Base-by-base conservation (phyloP, 2,797 vertebrate species). In the Galago senegalensis region DNA sequence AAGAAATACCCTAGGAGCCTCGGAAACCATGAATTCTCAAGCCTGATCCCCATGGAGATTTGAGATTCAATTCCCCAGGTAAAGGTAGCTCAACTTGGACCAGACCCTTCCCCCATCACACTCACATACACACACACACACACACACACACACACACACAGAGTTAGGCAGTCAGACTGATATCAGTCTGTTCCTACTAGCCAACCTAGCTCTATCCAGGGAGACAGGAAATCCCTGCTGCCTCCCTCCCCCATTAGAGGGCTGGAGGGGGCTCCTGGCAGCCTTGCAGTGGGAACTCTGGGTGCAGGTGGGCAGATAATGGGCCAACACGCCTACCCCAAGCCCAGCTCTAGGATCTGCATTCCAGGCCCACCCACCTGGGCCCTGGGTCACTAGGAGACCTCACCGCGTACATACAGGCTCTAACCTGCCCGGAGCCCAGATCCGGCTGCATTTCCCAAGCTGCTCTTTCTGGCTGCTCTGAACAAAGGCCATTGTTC, bases 301-400 rank as follows among this genome's bases (percentile, higher is more conserved):
- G 70, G 56, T 29, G 12, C 75, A 82, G 56, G 87, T 91, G 75
- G 70, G 49, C 61, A 87, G 73, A 87, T 43, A 88, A 94, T 82
- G 81, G 25, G 63, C 69, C 82, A 18, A 76, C 87, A 91, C 76
- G 25, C 65, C 79, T 14, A 53, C 49, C 40, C 86, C 91, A 91
- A n/a, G 87, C 43, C 76, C 83, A 6, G 40, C 60, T 49, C 8
- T 18, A 5, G 25, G 31, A 16, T 92, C 94, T 69, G 67, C 94
- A 96, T 97, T 96, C 95, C 94, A 94, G 94, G 96, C 95, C 95
- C 95, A 97, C 97, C 97, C 97, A 97, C 95, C 95, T 69, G 89
- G 88, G 89, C 87, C 83, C 82, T 70, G 72, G 97, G 96, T 97
- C 97, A 96, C 96, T 60, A 21, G 88, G 91, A 97, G 96, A 94